phyloP scores from a whole-genome alignment of 1,140 invertebrate genomes.

The Drosophila persimilis region DNA sequence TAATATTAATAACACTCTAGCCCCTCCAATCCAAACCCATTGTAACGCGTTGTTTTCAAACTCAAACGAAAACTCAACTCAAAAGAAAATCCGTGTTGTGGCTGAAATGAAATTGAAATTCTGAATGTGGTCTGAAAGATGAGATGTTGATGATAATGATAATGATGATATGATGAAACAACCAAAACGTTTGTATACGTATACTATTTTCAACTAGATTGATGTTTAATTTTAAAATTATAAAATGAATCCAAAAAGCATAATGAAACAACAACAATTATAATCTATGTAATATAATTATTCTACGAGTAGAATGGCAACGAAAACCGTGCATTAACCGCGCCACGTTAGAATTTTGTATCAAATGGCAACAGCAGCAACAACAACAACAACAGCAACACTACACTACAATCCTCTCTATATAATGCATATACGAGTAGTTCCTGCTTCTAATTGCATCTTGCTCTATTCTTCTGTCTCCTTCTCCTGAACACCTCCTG shows the following conservation, averaged over 20 bases:
- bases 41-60: slow-evolving; percentile 33
- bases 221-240: slow-evolving; percentile 64
- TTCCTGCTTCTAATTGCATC: slow-evolving; percentile 59
- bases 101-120: slow-evolving; percentile 52
- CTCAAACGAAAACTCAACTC: slow-evolving; percentile 17
- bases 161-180: slow-evolving; percentile 27
- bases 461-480: slow-evolving; percentile 50
- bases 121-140: slow-evolving; percentile 59
- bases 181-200: slow-evolving; percentile 79
- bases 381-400: neutral
- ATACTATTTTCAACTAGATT: slow-evolving; percentile 81
- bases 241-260: slow-evolving; percentile 29
- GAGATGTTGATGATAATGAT: slow-evolving; percentile 7
- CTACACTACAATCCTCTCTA: slow-evolving; percentile 20
- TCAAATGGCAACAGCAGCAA: slow-evolving; percentile 17
- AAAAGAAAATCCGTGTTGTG: slow-evolving; percentile 14
- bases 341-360: slow-evolving; percentile 48
- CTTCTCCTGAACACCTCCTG: slow-evolving; percentile 52
- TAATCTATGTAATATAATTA: slow-evolving; percentile 45
- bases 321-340: slow-evolving; percentile 65
- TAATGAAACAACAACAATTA: slow-evolving; percentile 18
- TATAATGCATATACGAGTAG: slow-evolving; percentile 55
- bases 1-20: slow-evolving; percentile 48
- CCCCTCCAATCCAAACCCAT: slow-evolving; percentile 35
- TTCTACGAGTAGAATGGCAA: slow-evolving; percentile 64